Base-by-base conservation (phyloP, 1,140 invertebrate genomes). In the Zaprionus capensis region DNA sequence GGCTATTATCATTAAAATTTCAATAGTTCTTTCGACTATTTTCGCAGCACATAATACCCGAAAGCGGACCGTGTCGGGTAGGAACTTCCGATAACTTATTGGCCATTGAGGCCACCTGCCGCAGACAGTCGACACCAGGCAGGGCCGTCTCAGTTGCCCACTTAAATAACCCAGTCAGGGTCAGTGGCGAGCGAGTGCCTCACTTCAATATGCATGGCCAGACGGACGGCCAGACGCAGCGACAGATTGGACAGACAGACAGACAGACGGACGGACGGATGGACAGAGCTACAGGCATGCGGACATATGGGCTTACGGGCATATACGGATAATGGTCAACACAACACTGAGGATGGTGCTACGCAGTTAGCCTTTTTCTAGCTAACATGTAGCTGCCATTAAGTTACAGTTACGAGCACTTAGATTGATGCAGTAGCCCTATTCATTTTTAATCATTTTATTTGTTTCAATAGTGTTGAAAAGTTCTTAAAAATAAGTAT, bases 1-100 rank as follows among this genome's bases (percentile, higher is more conserved):
- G 36, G 57, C 79, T 65, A 88, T 88, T 88, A 81, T 81, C 84
- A 88, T 88, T 82, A 88, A 88, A 88, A 71, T 88, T 88, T 88
- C 71, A 88, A 84, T 79, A 84, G 75, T 81, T 79, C 61, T 79
- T 68, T 71, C 41, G 68, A 73, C 71, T 76, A 79, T 81, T 81
- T 82, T 71, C n/a, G 61, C 63, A 57, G 78, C 81, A 69, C 77
- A 87, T 87, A 76, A 88, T 88, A 78, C 78, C 73, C 61, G 17
- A 24, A 44, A 12, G 7, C 49, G 53, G 15, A 51, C 36, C n/a
- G 36, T 17, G 53, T 15, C 1, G 22, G 51, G 20, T 17, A 20
- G 14, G 31, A 24, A 44, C 34, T 5, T 20, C 56, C 80, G 70
- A 88, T 88, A 87, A 87, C 55, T 78, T 87, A 88, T 88, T 83